Base-by-base conservation (phyloP, 2,888 invertebrate genomes). In the Drosophila falleni region DNA sequence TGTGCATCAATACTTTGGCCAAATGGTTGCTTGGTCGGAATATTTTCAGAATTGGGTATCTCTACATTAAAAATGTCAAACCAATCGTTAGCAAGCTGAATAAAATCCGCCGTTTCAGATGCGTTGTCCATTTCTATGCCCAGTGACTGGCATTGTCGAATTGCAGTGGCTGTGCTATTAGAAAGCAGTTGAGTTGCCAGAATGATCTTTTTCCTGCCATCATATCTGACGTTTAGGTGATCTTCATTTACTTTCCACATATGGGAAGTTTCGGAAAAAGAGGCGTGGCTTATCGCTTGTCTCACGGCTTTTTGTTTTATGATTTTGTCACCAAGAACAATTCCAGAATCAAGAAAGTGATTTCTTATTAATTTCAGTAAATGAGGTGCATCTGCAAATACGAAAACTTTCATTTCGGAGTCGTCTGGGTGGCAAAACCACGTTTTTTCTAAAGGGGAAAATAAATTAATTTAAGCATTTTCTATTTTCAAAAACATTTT, bases 41-140 rank as follows among this genome's bases (percentile, higher is more conserved):
- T 5, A 29, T 15, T 47, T 1, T 47, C 15, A 15, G 46, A 29
- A 29, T 9, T 15, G 15, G 29, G 2, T 11, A 15, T 1, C 3
- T 26, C n/a, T 13, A 46, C 46, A n/a, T 46, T 46, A 23, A 46
- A 46, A n/a, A 46, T 46, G 13, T 47, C 47, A 31, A 47, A 47
- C 47, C 47, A 47, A 47, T 47, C 47, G 11, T 47, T 47, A 1
- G 47, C 15, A n/a, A 47, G 9, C 47, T 47, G 47, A 15, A 47
- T 31, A 15, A 47, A 47, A 31, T 47, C 29, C 3, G 47, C 29
- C 11, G 47, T 47, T 29, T 47, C 47, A 47, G 13, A 16, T 15
- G 47, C 31, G 47, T 47, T 47, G 1, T 29, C 5, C 2, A 47
- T 15, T 15, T 47, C 47, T 10, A 31, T n/a, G 5, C 29, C 47